phyloP scores from a whole-genome alignment of 2,888 invertebrate genomes.

The Orthosia gothica region DNA sequence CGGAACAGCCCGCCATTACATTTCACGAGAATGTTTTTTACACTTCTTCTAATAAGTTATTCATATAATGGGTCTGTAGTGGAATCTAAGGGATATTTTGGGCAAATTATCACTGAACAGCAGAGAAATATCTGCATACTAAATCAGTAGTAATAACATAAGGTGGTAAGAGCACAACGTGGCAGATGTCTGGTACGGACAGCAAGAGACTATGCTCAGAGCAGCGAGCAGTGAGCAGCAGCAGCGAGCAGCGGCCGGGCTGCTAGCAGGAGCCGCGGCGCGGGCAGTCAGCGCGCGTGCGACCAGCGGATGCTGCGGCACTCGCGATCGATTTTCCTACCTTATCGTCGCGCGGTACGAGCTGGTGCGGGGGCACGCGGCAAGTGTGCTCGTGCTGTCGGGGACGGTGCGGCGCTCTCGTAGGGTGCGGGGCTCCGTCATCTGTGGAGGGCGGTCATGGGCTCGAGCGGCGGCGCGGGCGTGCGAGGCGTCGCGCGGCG shows the following conservation, averaged over 20 bases:
- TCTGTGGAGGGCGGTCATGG: conserved; percentile 90
- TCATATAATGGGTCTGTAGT: neutral
- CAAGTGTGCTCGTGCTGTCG: conserved; percentile 81
- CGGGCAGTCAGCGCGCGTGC: conserved; percentile 36
- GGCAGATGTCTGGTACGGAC: conserved; percentile 13
- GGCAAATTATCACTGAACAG: neutral
- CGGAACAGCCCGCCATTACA: conserved; percentile 25
- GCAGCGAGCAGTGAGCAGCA: conserved; percentile 11
- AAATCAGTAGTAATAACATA: neutral
- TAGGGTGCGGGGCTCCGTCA: conserved; percentile 90
- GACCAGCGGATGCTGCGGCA: conserved; percentile 79
- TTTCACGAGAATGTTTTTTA: conserved; percentile 13
- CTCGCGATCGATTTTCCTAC: conserved; percentile 86
- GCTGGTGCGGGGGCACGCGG: conserved; percentile 75
- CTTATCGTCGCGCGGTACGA: conserved; percentile 81
- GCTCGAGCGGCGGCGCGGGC: conserved; percentile 79
- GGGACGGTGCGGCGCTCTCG: conserved; percentile 81
- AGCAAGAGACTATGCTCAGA: conserved; percentile 6
- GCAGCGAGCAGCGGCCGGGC: conserved; percentile 20
- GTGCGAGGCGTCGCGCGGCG: conserved; percentile 85
- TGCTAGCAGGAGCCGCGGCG: conserved; percentile 20
- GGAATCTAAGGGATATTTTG: neutral
- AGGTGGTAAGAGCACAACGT: conserved; percentile 24
- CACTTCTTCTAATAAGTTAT: neutral
- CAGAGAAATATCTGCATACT: conserved; percentile 20